Evolutionary conservation across 2,113 vertebrate genomes (phyloP), one percentile per base, ranked within the genome.

Genomic region (Platanista minor): DNA sequence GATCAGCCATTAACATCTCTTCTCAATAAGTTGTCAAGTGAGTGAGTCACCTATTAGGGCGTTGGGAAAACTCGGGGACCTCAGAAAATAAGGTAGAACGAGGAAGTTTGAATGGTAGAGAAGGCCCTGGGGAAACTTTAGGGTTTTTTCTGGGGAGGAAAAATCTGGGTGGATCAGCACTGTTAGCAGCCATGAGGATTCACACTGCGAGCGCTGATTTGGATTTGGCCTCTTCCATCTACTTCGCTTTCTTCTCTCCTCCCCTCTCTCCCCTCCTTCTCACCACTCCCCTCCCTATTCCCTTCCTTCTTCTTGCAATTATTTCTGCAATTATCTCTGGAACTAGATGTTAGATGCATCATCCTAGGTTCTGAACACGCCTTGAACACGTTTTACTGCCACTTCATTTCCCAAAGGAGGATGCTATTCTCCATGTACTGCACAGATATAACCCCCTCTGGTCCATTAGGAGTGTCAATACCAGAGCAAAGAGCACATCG

Each of bases 121-220:
- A 80, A 77, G n/a, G 39, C 52, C 25, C 13, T 29, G 12, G 11
- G 52, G 61, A 39, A 39, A 10, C 2, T 31, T 54, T 3, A 36
- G 49, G 23, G 25, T 33, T 81, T 54, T 54, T n/a, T 31, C 36
- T 36, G 23, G 46, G 41, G 1, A 72, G 29, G 61, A 49, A 36
- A 90, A 25, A 4, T n/a, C n/a, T 0, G 0, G 3, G 5, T 7
- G 46, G 18, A 8, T 52, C 54, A 25, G 72, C 59, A 18, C 36
- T 2, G 5, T 54, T 18, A 14, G 33, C 3, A 9, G 12, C 54
- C 27, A 17, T 46, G 9, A 59, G n/a, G 29, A 27, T 25, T 61
- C n/a, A 31, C 33, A 18, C 1, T 1, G 23, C 80, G 7, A 49
- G 20, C 14, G 2, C 49, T 14, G 81, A 69, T 20, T 1, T 25